These are phyloP conservation scores for Bimastos eiseni DNA, from an alignment of 2,888 invertebrate genomes.

Conservation along the genomic window DNA sequence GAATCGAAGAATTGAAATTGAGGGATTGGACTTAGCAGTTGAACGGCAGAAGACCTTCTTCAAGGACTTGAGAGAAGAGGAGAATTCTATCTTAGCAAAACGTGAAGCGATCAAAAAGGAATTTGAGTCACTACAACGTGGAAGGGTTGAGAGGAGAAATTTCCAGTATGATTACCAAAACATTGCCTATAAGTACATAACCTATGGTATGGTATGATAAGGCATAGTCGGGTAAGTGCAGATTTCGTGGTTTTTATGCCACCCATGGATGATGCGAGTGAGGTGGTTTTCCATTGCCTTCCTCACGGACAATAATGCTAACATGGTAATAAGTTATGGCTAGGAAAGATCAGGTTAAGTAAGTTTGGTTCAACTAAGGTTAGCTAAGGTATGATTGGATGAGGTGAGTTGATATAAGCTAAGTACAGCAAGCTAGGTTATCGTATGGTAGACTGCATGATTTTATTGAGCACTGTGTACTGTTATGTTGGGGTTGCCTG, in stretches of 20 bases:
- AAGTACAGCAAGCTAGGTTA: no score
- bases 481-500: no score
- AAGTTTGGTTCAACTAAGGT: no score
- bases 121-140: conserved; percentile 46
- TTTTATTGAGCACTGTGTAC: no score
- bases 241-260: no score
- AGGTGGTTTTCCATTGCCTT: no score
- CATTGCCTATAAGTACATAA: not conserved
- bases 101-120: conserved; percentile 50
- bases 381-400: no score
- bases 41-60: conserved; percentile 56
- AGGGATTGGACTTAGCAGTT: conserved; percentile 59
- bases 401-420: no score
- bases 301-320: no score
- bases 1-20: conserved; percentile 57
- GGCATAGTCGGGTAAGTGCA: not conserved
- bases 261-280: no score
- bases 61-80: conserved; percentile 51
- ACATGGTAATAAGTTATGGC: not conserved
- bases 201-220: not conserved
- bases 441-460: no score
- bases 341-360: not conserved
- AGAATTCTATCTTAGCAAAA: conserved; percentile 48
- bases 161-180: conserved; percentile 2
- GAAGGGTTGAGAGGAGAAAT: not conserved